Base-by-base conservation (phyloP, 2,888 invertebrate species). In the Thereva nobilitata region DNA sequence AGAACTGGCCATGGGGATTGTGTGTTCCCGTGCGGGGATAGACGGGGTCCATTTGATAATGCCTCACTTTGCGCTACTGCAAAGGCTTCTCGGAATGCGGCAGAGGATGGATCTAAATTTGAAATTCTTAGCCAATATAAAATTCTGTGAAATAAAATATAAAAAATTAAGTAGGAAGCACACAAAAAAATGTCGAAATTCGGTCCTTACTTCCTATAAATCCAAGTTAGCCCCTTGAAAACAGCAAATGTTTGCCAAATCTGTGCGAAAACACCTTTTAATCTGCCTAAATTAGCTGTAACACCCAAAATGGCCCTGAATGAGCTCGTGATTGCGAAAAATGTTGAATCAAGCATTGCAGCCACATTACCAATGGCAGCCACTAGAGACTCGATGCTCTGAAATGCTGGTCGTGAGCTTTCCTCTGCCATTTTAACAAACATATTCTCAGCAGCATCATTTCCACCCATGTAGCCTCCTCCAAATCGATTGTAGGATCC, bases 341-440 rank as follows among this genome's bases (percentile, higher is more conserved):
- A 97, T 52, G 97, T 97, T 34, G 96, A 97, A 76, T 97, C 97
- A 66, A 98, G 80, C 95, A 98, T 96, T 87, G 95, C 93, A 3
- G 96, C 93, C 3, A 98, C 88, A 61, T 97, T 96, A 12, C 92
- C 91, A 72, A 97, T 92, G 0, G 97, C 95, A 72, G 90, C 87
- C 2, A 96, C 93, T 23, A 97, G 84, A 61, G 94, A 90, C 80
- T 97, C 96, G 72, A 98, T 94, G 9, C 94, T 95, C 75, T 96
- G 92, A 80, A 98, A 98, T 5, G 98, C 94, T 66, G 92, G 91
- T 53, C 96, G 84, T 0, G 96, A 93, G 74, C 89, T 92, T 73
- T 95, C 95, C 80, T 96, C 95, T 0, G 95, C 96, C 76, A 92
- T 84, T 78, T 93, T 92, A 59, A 93, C 87, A 75, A 96, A 92